phyloP scores from a whole-genome alignment of 2,797 vertebrate species.

The Iguana delicatissima region DNA sequence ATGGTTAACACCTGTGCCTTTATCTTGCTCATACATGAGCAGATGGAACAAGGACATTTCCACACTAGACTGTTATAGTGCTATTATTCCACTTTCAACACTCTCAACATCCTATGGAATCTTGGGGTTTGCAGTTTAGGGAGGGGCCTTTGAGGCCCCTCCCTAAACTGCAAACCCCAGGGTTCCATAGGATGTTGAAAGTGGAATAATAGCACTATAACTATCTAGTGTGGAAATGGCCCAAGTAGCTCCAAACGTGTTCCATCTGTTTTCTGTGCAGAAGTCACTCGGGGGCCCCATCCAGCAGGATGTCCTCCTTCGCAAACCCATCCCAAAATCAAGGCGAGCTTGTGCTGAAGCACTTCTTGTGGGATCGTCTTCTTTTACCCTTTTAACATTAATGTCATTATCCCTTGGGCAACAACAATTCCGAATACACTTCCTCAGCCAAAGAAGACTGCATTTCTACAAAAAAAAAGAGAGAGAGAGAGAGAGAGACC shows the following conservation, averaged over 20 bases:
- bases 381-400: conserved; percentile 58
- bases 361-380: conserved; percentile 30
- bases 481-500: neutral
- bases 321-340: neutral
- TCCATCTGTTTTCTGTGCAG: neutral
- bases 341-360: neutral
- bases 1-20: neutral
- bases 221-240: no score
- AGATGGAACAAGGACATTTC: no score
- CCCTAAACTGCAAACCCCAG: no score
- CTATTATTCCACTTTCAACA: no score
- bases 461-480: conserved; percentile 19
- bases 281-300: neutral
- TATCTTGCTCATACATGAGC: neutral
- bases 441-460: neutral
- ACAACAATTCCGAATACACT: conserved; percentile 30
- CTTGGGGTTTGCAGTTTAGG: no score
- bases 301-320: neutral
- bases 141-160: no score
- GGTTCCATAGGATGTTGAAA: no score
- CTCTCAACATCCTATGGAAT: no score
- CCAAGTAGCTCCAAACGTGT: neutral
- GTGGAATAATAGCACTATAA: no score
- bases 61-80: no score
- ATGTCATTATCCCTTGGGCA: conserved; percentile 47